Evolutionary conservation across 2,113 vertebrate species (phyloP).

Genomic region (Haemorhous mexicanus): DNA sequence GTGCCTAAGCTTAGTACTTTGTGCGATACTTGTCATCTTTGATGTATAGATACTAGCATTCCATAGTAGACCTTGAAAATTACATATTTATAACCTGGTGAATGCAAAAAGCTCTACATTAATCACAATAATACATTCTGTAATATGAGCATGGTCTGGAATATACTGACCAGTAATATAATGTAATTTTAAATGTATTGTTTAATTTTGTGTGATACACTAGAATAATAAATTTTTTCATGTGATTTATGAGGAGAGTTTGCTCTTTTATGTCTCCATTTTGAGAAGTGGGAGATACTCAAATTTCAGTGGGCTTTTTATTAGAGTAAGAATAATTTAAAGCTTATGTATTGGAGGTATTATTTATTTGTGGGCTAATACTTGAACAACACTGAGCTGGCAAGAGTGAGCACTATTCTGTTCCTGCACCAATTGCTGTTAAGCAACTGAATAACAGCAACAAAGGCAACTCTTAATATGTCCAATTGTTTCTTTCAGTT

Average conservation of each 20-base stretch:
- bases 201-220: not conserved
- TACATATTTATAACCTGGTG: not conserved
- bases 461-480: not conserved
- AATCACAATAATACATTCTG: not conserved
- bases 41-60: not conserved
- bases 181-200: not conserved
- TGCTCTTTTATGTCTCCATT: not conserved
- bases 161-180: not conserved
- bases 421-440: not conserved
- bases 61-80: not conserved
- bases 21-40: not conserved
- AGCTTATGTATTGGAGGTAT: not conserved
- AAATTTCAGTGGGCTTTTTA: conserved; percentile 8
- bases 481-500: not conserved
- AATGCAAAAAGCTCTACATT: conserved; percentile 1
- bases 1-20: not conserved
- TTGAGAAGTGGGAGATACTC: not conserved
- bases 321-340: not conserved
- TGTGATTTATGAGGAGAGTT: not conserved
- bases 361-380: not conserved
- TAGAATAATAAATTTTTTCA: not conserved
- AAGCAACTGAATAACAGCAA: not conserved
- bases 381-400: not conserved
- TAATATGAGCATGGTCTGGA: not conserved
- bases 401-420: not conserved